phyloP scores from a whole-genome alignment of 35 echinoderm and acorn worm species.

The Strongylocentrotus purpuratus region DNA sequence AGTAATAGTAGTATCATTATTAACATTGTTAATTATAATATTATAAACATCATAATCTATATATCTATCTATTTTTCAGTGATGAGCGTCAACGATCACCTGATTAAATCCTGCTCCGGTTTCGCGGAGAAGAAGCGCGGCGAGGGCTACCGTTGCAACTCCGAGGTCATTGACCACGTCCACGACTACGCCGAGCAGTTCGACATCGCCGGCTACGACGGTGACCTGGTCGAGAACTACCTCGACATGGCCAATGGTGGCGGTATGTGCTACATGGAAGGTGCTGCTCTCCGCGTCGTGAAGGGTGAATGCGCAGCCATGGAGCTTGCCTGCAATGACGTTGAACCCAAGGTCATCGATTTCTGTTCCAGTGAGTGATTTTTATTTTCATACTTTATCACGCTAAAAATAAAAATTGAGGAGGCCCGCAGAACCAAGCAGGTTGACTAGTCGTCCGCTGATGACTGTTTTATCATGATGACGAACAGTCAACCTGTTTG shows the following conservation, averaged over 20 bases:
- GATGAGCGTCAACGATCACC: not conserved
- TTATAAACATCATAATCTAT: too few species aligned
- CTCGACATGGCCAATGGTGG: not conserved
- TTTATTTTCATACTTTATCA: not conserved
- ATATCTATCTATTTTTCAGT: not conserved
- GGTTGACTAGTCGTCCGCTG: too few species aligned
- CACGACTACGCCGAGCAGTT: slow-evolving; percentile 20
- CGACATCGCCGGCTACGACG: not conserved
- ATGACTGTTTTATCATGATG: too few species aligned
- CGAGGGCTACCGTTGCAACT: not conserved
- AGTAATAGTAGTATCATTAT: too few species aligned
- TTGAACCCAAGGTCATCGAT: not conserved
- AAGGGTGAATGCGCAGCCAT: not conserved
- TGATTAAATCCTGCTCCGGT: not conserved
- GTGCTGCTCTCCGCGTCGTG: not conserved
- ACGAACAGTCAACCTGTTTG: too few species aligned
- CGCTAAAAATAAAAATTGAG: too few species aligned
- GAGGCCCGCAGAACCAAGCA: too few species aligned
- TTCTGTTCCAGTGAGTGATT: not conserved
- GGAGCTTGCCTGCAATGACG: not conserved
- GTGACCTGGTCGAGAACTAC: not conserved
- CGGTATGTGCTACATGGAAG: not conserved
- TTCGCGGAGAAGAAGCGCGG: not conserved
- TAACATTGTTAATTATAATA: too few species aligned
- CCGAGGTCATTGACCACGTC: slow-evolving; percentile 22